Percentiles rank a stretch among this genome's conserved stretches.
These are phyloP conservation scores for Bovichtus variegatus DNA, from an alignment of 2,797 vertebrate genomes.

Conservation along the genomic window DNA sequence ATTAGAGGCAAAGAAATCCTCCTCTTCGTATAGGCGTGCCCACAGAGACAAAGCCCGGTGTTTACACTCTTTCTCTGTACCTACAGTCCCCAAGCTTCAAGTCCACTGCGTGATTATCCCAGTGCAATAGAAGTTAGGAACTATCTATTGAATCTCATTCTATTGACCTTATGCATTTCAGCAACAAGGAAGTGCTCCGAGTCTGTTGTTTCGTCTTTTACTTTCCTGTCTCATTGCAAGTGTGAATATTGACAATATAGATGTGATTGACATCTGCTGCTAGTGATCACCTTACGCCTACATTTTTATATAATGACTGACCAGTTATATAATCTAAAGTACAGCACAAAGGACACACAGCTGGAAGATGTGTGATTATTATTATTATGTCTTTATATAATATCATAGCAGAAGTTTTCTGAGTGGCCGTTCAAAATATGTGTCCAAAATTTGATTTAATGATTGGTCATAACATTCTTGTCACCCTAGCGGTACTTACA, in stretches of 20 bases:
- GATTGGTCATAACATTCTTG: not conserved
- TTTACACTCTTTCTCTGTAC: slow-evolving; percentile 64
- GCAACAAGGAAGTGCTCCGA: not conserved
- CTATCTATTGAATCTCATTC: slow-evolving; percentile 8
- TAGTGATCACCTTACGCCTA: not conserved
- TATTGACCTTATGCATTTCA: not conserved
- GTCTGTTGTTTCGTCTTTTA: not conserved
- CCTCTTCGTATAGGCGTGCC: slow-evolving; percentile 73
- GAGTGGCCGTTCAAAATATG: not conserved
- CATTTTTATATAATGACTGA: not conserved
- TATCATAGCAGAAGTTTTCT: not conserved
- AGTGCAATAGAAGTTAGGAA: slow-evolving; percentile 18
- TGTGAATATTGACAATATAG: not conserved
- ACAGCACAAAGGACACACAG: not conserved
- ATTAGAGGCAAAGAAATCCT: slow-evolving; percentile 85
- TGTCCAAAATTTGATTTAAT: not conserved
- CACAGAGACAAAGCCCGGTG: slow-evolving; percentile 81
- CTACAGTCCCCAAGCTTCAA: slow-evolving; percentile 33
- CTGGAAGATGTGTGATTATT: not conserved
- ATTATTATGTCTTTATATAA: too few relatives aligned
- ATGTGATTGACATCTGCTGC: not conserved
- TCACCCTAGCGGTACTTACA: not conserved
- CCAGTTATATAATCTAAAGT: not conserved
- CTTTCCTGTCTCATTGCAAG: not conserved
- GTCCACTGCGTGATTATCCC: slow-evolving; percentile 41